Evolutionary conservation across 2,888 invertebrate genomes (phyloP).

Genomic region (Aproaerema taeniolella): DNA sequence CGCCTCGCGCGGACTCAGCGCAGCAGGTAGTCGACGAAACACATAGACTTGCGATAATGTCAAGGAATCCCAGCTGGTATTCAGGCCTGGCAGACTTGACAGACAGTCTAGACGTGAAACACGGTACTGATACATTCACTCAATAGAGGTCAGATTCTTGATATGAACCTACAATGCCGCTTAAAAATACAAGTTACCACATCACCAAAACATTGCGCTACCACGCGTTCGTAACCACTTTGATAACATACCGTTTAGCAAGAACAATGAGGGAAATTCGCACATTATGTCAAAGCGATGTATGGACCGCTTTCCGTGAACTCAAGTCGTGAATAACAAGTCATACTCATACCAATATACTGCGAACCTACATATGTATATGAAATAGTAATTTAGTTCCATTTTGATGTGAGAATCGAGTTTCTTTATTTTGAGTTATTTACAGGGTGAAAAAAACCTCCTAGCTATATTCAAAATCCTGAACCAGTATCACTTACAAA

Average conservation of each 20-base stretch:
- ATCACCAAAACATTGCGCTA: slow-evolving; percentile 5
- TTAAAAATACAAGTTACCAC: background rate
- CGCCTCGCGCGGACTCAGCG: background rate
- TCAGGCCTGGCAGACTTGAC: background rate
- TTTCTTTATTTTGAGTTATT: no score
- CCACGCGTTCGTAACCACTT: slow-evolving; percentile 1
- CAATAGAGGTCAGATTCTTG: slow-evolving; percentile 17
- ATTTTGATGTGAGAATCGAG: no score
- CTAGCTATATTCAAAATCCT: no score
- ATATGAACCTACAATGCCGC: slow-evolving; percentile 2
- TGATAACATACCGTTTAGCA: slow-evolving; percentile 13
- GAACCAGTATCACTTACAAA: no score
- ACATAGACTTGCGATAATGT: slow-evolving; percentile 11
- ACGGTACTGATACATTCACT: slow-evolving; percentile 1
- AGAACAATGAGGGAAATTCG: slow-evolving; percentile 38
- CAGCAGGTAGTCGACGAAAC: slow-evolving; percentile 7
- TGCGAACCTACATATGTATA: no score
- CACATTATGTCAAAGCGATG: slow-evolving; percentile 33
- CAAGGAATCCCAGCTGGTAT: slow-evolving; percentile 6
- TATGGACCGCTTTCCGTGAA: slow-evolving; percentile 12
- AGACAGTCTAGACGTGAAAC: slow-evolving; percentile 12
- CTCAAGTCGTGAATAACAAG: no score
- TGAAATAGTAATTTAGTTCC: no score
- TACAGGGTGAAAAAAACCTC: no score
- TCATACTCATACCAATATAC: no score